Conservation (phyloP, 2,113 vertebrate genomes). For the Oenanthe oenanthe region DNA sequence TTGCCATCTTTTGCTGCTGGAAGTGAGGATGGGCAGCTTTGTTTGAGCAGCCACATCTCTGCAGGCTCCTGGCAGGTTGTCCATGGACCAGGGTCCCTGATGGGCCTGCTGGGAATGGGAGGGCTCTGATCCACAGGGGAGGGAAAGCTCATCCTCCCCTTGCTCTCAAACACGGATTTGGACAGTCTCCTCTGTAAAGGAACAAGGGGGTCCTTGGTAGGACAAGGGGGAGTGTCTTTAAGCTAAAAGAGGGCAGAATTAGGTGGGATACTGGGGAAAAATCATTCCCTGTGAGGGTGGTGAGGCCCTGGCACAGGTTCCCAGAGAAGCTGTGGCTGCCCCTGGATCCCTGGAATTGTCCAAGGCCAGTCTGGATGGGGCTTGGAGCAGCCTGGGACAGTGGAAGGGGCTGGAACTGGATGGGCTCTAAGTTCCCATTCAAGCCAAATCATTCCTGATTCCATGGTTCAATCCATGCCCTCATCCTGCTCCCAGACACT, state of each 20-base stretch:
- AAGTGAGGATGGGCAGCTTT: background rate
- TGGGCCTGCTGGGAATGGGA: background rate
- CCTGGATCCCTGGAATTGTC: background rate
- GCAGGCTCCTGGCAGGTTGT: background rate
- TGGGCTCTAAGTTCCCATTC: background rate
- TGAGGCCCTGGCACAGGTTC: background rate
- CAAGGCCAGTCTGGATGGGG: fast-evolving
- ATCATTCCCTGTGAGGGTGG: fast-evolving
- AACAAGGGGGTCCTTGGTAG: background rate
- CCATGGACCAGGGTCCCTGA: fast-evolving
- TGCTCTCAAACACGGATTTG: background rate
- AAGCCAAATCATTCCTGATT: background rate
- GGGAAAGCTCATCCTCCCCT: background rate
- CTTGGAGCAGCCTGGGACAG: fast-evolving
- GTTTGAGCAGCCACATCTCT: background rate
- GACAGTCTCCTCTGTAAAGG: background rate
- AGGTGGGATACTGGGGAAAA: background rate
- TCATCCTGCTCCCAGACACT: background rate
- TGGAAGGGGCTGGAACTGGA: fast-evolving
- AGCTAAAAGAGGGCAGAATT: background rate
- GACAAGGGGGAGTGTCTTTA: background rate
- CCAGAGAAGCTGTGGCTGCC: background rate
- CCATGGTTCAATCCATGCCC: background rate
- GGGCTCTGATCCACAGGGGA: fast-evolving
- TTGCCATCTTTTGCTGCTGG: background rate